These are phyloP conservation scores for Metridium senile DNA, from an alignment of 92 coral and sea anemone species.

Conservation along the genomic window DNA sequence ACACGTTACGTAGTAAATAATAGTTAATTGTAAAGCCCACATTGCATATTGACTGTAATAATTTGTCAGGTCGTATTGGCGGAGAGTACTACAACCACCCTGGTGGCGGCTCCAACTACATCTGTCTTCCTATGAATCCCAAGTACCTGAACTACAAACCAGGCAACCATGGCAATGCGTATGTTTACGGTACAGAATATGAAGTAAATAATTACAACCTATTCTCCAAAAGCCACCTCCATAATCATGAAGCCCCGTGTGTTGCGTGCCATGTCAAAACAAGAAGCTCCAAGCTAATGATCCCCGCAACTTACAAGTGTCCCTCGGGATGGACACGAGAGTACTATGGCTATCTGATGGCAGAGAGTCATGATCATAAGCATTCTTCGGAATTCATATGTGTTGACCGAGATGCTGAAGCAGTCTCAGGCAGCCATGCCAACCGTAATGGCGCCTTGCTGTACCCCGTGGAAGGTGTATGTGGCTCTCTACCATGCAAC, in stretches of 20 bases:
- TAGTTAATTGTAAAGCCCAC: no score
- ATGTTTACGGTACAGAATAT: conserved; percentile 62
- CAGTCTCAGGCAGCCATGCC: conserved; percentile 18
- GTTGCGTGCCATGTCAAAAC: conserved; percentile 68
- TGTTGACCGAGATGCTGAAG: conserved; percentile 52
- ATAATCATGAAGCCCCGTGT: conserved; percentile 66
- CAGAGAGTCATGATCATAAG: conserved; percentile 27
- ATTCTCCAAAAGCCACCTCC: conserved; percentile 27
- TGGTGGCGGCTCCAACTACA: conserved; percentile 65
- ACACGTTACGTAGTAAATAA: no score
- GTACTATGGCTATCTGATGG: conserved; percentile 77
- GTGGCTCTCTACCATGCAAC: conserved; percentile 52
- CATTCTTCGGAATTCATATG: conserved; percentile 40
- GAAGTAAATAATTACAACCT: conserved; percentile 30
- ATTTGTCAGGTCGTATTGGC: conserved; percentile 37
- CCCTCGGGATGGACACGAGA: conserved; percentile 75
- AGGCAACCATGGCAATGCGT: conserved; percentile 41
- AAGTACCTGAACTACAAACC: conserved; percentile 40
- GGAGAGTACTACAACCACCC: conserved; percentile 22
- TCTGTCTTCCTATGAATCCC: conserved; percentile 60
- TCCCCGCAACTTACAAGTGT: conserved; percentile 64
- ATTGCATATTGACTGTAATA: no score
- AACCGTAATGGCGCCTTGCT: conserved; percentile 54
- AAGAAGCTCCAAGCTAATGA: conserved; percentile 69
- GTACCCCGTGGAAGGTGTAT: conserved; percentile 42